These are phyloP conservation scores for Anabacerthia variegaticeps DNA, from an alignment of 2,797 vertebrate species.

Conservation along the genomic window DNA sequence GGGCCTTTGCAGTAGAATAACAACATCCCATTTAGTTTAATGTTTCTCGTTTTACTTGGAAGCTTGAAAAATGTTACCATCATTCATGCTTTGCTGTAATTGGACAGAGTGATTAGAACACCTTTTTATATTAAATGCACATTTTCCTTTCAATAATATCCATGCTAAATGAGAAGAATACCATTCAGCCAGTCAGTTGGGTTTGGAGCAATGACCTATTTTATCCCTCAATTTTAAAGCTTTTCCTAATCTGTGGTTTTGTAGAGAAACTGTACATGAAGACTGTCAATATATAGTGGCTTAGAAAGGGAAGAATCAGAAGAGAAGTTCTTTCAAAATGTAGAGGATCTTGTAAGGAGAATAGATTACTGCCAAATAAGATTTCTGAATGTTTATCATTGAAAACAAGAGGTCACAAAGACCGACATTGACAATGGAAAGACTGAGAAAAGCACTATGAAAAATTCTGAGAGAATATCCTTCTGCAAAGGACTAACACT, in stretches of 20 bases:
- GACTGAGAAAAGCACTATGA: background rate
- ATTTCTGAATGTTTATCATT: background rate
- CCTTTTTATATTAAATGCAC: conserved; percentile 49
- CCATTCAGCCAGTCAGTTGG: background rate
- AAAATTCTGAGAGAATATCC: background rate
- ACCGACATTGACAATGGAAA: background rate
- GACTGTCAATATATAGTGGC: background rate
- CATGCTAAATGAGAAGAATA: background rate
- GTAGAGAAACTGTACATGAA: background rate
- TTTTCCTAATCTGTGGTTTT: background rate
- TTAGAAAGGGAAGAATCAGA: background rate
- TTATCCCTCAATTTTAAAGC: background rate
- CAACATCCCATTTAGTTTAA: background rate
- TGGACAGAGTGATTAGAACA: conserved; percentile 26
- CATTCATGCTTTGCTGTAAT: conserved; percentile 30
- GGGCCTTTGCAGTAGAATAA: background rate
- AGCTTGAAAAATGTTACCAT: background rate
- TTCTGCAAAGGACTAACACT: background rate
- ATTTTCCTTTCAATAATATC: conserved; percentile 26
- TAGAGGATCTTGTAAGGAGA: background rate
- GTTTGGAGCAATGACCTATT: background rate
- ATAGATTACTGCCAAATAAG: background rate
- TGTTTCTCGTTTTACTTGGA: background rate
- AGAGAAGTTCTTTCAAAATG: background rate
- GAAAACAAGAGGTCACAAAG: conserved; percentile 18